Conservation (phyloP, 1,140 invertebrate genomes). For the Drosophila littoralis region DNA sequence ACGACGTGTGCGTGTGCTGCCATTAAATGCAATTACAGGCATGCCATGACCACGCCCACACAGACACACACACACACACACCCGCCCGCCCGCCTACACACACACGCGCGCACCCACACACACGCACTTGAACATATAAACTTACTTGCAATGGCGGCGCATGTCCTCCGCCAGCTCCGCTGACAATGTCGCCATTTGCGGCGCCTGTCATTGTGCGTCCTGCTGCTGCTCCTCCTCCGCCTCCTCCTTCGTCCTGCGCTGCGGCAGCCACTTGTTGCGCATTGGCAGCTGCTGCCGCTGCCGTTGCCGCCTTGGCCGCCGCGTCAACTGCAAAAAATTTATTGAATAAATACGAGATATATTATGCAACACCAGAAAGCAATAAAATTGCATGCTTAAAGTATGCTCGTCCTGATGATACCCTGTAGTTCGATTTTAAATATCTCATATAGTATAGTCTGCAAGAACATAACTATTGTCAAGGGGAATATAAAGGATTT, state of each 20-base stretch:
- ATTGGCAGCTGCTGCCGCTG: conserved; percentile 53
- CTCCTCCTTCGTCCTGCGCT: conserved; percentile 63
- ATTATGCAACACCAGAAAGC: background rate
- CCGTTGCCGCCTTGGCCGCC: conserved; percentile 56
- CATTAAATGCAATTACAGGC: conserved; percentile 78
- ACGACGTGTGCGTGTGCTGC: conserved; percentile 32
- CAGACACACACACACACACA: conserved; percentile 26
- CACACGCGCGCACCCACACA: background rate
- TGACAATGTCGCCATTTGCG: conserved; percentile 87
- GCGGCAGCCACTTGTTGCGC: conserved; percentile 69
- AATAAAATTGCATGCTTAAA: conserved; percentile 10
- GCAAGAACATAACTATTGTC: no score
- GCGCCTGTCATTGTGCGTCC: conserved; percentile 71
- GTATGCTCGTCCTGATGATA: background rate
- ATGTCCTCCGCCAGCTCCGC: conserved; percentile 69
- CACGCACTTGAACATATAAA: conserved; percentile 10
- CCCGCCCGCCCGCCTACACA: background rate
- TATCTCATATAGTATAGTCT: no score
- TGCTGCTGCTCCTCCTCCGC: conserved; percentile 23
- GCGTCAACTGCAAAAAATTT: conserved; percentile 69
- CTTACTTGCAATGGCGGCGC: conserved; percentile 88
- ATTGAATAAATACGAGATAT: conserved; percentile 23
- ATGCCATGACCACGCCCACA: conserved; percentile 50
- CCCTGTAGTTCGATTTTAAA: background rate
- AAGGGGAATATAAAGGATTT: no score